Evolutionary conservation across 2,113 vertebrate species (phyloP).

Genomic region (Myiozetetes cayanensis): DNA sequence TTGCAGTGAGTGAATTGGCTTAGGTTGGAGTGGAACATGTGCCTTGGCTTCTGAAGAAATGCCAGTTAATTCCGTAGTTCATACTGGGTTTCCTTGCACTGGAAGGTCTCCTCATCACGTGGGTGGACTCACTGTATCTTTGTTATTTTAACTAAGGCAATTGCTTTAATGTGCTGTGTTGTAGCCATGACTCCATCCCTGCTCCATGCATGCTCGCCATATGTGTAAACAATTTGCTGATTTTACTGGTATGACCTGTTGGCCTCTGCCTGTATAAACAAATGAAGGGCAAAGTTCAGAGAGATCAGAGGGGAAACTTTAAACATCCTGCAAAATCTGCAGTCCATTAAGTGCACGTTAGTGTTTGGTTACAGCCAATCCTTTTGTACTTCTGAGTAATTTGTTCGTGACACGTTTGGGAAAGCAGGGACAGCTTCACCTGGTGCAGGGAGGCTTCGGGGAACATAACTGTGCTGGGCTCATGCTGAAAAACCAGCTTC

Average conservation of each 20-base stretch:
- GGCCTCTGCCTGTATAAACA: constrained; percentile 62
- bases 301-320: constrained; percentile 61
- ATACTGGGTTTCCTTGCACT: neutral
- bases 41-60: neutral
- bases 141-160: neutral
- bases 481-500: neutral
- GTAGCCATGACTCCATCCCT: neutral
- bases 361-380: constrained; percentile 42
- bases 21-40: neutral
- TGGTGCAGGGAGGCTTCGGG: neutral
- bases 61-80: neutral
- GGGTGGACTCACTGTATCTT: neutral
- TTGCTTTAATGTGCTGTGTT: constrained; percentile 23
- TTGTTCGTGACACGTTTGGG: constrained; percentile 13
- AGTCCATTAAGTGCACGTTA: constrained; percentile 31
- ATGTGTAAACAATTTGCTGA: constrained; percentile 64
- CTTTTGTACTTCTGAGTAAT: constrained; percentile 29
- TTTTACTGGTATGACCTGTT: constrained; percentile 47
- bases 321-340: constrained; percentile 40
- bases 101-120: neutral
- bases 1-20: neutral
- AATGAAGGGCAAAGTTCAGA: constrained; percentile 69
- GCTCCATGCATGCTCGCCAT: constrained; percentile 33
- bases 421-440: neutral
- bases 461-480: neutral